A percentile compares a stretch with the other conserved stretches of the same genome.
These are phyloP conservation scores for Epinephelus lanceolatus DNA, from an alignment of 2,113 vertebrate species.

Conservation along the genomic window DNA sequence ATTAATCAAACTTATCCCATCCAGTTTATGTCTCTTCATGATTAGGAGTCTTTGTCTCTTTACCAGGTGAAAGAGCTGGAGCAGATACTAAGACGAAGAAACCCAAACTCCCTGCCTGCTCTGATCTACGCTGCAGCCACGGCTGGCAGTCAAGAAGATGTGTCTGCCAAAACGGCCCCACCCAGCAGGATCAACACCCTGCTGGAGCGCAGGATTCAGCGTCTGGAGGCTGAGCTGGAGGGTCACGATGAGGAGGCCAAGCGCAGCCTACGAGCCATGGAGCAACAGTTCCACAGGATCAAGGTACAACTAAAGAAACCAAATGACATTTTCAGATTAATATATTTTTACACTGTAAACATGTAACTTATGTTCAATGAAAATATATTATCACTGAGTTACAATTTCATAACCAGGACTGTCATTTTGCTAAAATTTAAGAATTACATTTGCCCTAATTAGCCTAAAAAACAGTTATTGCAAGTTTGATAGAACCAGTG, in stretches of 20 bases:
- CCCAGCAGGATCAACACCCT: slow-evolving; percentile 78
- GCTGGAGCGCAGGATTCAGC: slow-evolving; percentile 90
- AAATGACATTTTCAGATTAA: background rate
- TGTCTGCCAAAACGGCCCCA: background rate
- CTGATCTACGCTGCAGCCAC: slow-evolving; percentile 91
- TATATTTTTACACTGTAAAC: background rate
- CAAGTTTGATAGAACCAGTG: too few relatives aligned
- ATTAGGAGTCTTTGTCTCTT: background rate
- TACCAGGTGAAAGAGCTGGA: slow-evolving; percentile 95
- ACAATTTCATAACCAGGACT: background rate
- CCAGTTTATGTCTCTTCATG: background rate
- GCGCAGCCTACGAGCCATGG: slow-evolving; percentile 90
- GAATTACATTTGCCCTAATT: too few relatives aligned
- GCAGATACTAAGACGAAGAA: slow-evolving; percentile 88
- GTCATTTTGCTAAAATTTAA: too few relatives aligned
- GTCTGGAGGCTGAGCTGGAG: slow-evolving; percentile 93
- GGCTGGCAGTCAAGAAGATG: slow-evolving; percentile 46
- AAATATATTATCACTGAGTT: background rate
- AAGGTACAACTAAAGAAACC: slow-evolving; percentile 83
- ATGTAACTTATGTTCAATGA: background rate
- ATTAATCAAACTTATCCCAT: rapidly evolving
- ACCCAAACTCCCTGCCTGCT: slow-evolving; percentile 94
- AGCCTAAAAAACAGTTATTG: too few relatives aligned
- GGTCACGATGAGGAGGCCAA: slow-evolving; percentile 93
- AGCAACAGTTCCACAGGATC: slow-evolving; percentile 92